A percentile compares a stretch with the other conserved stretches of the same genome.
phyloP scores from a whole-genome alignment of 2,797 vertebrate species.

The Lagocephalus sceleratus region DNA sequence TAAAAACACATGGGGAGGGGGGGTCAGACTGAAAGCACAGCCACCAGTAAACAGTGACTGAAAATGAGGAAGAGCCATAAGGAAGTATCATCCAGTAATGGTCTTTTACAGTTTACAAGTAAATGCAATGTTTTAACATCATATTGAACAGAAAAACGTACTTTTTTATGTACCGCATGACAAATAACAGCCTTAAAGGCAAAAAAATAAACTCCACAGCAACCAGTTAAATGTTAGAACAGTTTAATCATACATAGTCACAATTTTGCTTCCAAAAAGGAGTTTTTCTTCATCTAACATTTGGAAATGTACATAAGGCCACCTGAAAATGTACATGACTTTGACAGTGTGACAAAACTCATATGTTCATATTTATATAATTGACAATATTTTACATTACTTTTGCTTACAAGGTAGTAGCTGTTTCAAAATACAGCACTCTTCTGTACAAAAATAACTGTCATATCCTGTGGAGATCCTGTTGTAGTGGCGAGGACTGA shows the following conservation, averaged over 20 bases:
- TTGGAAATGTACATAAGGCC: slow-evolving; percentile 99
- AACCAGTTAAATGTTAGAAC: slow-evolving; percentile 92
- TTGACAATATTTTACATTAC: slow-evolving; percentile 98
- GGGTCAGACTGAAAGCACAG: too few relatives aligned
- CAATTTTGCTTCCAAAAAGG: slow-evolving; percentile 98
- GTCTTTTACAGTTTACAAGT: too few relatives aligned
- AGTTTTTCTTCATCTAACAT: slow-evolving; percentile 83
- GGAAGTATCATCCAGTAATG: too few relatives aligned
- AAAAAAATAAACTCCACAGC: slow-evolving; percentile 8
- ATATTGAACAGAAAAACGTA: too few relatives aligned
- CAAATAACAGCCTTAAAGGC: too few relatives aligned
- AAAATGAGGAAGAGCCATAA: too few relatives aligned
- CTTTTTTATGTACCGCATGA: too few relatives aligned
- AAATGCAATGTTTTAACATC: too few relatives aligned
- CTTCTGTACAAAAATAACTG: slow-evolving; percentile 97
- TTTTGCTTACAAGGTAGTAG: slow-evolving; percentile 91
- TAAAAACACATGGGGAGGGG: too few relatives aligned
- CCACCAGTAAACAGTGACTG: too few relatives aligned
- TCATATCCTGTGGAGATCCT: slow-evolving; percentile 89
- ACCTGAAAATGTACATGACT: slow-evolving; percentile 99
- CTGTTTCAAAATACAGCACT: slow-evolving; percentile 98
- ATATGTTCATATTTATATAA: slow-evolving; percentile 99
- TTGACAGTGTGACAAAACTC: slow-evolving; percentile 97
- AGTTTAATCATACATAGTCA: slow-evolving; percentile 99
- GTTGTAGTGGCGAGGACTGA: slow-evolving; percentile 81